A percentile compares a stretch with the other conserved stretches of the same genome.
Conservation (phyloP, 2,888 invertebrate species). For the Oasisia sp. region DNA sequence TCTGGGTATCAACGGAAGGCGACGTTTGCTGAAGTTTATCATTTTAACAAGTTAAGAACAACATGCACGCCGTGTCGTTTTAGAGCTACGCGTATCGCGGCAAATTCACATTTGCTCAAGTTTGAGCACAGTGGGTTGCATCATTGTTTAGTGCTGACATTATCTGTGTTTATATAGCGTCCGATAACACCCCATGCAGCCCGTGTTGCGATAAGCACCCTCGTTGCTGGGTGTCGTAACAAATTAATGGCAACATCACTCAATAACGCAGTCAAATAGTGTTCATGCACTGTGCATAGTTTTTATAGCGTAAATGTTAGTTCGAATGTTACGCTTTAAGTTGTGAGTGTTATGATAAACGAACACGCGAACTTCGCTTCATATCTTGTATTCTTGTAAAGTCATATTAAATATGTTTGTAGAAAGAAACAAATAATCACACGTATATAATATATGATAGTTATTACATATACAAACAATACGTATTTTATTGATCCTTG, state of each 20-base stretch:
- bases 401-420: too few relatives aligned
- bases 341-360: background rate
- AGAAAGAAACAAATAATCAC: too few relatives aligned
- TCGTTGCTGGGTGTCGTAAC: background rate
- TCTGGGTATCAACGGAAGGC: too few relatives aligned
- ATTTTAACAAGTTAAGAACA: too few relatives aligned
- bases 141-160: background rate
- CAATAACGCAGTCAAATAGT: background rate
- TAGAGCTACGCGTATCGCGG: too few relatives aligned
- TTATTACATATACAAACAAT: too few relatives aligned
- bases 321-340: background rate
- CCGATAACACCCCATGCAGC: background rate
- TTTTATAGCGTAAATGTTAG: background rate
- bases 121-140: background rate
- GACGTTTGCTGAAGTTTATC: too few relatives aligned
- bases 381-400: background rate
- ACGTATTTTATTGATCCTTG: too few relatives aligned
- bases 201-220: background rate
- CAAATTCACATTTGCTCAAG: background rate
- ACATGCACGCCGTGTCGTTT: too few relatives aligned
- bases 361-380: background rate
- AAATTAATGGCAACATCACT: conserved; percentile 1
- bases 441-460: too few relatives aligned
- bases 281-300: background rate
- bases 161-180: conserved; percentile 10